These are phyloP conservation scores for Crossaster papposus DNA, from an alignment of 53 echinoderm and acorn worm species.

Conservation along the genomic window DNA sequence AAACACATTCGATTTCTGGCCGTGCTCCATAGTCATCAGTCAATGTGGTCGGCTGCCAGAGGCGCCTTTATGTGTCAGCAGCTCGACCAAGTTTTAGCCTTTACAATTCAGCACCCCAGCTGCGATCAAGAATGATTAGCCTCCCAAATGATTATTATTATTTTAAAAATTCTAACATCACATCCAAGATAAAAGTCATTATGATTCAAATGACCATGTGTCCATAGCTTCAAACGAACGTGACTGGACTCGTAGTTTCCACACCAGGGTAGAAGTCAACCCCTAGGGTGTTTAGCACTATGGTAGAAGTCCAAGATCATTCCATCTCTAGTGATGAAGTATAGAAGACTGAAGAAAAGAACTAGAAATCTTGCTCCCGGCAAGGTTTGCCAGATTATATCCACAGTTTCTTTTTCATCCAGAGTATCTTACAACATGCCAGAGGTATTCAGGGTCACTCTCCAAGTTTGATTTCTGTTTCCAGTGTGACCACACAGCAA, in stretches of 20 bases:
- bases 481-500: background rate
- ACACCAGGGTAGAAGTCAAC: background rate
- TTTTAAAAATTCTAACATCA: background rate
- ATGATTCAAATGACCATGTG: background rate
- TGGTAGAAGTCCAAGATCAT: background rate
- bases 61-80: too few species aligned
- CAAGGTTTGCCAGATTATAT: conserved; percentile 6
- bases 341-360: background rate
- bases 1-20: too few species aligned
- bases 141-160: too few species aligned
- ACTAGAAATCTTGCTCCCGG: background rate
- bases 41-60: too few species aligned
- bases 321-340: background rate
- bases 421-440: background rate
- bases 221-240: background rate
- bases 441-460: background rate
- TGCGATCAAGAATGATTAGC: too few species aligned
- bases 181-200: background rate
- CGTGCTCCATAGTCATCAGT: too few species aligned
- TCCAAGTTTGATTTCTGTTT: background rate
- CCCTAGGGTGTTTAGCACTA: too few species aligned
- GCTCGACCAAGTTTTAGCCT: too few species aligned
- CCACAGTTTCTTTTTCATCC: background rate
- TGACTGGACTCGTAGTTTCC: background rate
- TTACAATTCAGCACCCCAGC: too few species aligned